Conservation (phyloP, 1,140 invertebrate species). For the Anthonomus grandis region DNA sequence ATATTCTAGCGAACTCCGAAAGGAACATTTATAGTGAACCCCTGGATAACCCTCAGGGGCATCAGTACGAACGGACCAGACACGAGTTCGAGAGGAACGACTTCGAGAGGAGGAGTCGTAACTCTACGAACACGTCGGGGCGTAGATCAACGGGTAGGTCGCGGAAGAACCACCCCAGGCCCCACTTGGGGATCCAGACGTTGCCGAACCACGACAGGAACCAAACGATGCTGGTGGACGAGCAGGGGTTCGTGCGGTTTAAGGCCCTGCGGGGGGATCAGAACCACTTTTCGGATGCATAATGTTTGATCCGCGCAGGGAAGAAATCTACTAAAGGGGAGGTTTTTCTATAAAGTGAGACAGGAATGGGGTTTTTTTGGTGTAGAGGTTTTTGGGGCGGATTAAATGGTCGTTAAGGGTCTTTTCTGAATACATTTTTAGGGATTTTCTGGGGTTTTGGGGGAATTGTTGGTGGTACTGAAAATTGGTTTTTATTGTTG, state of each 20-base stretch:
- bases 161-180: conserved; percentile 38
- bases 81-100: conserved; percentile 54
- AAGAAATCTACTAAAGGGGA: conserved; percentile 31
- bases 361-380: not conserved
- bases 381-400: not conserved
- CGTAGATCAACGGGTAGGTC: conserved; percentile 40
- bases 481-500: not conserved
- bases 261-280: conserved; percentile 50
- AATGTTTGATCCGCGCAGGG: conserved; percentile 35
- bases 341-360: conserved; percentile 29
- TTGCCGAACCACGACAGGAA: conserved; percentile 45
- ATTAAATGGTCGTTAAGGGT: conserved; percentile 2
- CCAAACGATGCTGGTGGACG: conserved; percentile 71
- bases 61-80: conserved; percentile 45
- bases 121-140: conserved; percentile 45
- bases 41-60: conserved; percentile 37
- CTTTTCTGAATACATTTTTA: not conserved
- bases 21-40: conserved; percentile 46
- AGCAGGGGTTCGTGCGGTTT: conserved; percentile 81
- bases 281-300: conserved; percentile 45
- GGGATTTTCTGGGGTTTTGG: not conserved
- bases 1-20: conserved; percentile 43
- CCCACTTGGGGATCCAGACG: conserved; percentile 44
- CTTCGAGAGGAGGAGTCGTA: conserved; percentile 49
- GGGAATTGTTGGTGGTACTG: not conserved